A percentile compares a stretch with the other conserved stretches of the same genome.
Conservation (phyloP, 2,797 vertebrate genomes). For the Hapalemur alaotrensis region DNA sequence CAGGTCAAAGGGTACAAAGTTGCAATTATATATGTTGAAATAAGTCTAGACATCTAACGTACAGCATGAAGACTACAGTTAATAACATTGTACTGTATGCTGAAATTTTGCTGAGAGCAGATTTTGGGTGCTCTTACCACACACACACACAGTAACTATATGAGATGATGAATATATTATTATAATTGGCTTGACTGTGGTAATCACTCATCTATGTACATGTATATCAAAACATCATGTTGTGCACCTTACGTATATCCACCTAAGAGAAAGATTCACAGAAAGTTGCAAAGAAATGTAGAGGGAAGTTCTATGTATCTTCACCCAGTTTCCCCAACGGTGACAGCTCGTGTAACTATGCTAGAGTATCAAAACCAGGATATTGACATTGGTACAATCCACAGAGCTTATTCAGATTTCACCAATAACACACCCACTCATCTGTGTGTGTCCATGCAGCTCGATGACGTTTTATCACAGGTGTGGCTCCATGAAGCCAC, state of each 20-base stretch:
- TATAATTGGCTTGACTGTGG: background rate
- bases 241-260: background rate
- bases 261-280: background rate
- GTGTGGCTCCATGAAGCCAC: background rate
- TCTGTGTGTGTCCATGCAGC: background rate
- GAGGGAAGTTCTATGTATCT: background rate
- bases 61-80: background rate
- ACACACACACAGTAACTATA: background rate
- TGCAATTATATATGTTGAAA: background rate
- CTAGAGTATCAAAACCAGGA: background rate
- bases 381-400: background rate
- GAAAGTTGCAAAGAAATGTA: background rate
- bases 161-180: too few species aligned
- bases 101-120: background rate
- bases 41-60: background rate
- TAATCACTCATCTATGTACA: too few species aligned
- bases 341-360: background rate
- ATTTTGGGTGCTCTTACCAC: background rate
- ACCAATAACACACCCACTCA: too few species aligned
- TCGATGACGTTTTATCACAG: background rate
- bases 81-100: background rate
- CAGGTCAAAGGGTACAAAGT: background rate
- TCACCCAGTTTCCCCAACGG: accelerated
- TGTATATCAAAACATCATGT: background rate
- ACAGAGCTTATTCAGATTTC: background rate